phyloP scores from a whole-genome alignment of 1,140 invertebrate species.

The Linepithema humile region DNA sequence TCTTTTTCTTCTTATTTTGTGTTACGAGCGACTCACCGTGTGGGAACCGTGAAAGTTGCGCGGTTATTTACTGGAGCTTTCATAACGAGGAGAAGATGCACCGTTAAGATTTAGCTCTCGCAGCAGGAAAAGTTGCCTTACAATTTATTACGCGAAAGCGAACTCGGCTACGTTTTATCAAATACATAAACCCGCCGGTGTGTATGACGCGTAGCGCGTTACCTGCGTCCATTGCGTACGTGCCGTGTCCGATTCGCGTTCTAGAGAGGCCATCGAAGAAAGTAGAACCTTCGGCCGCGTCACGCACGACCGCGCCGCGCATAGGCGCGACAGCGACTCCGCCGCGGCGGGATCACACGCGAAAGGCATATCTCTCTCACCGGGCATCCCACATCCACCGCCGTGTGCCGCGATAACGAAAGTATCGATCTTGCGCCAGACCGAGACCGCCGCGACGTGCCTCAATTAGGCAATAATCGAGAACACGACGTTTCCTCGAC shows the following conservation, averaged over 20 bases:
- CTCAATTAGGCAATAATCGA: slow-evolving; percentile 28
- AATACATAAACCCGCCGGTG: slow-evolving; percentile 1
- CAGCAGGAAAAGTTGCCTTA: slow-evolving; percentile 30
- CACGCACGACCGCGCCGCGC: slow-evolving; percentile 39
- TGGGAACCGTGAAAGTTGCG: slow-evolving; percentile 39
- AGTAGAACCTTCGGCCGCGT: slow-evolving; percentile 50
- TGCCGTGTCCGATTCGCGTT: background rate
- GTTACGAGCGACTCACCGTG: background rate
- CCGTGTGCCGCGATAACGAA: slow-evolving; percentile 38
- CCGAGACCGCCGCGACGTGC: background rate
- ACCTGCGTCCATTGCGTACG: background rate
- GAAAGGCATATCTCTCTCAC: slow-evolving; percentile 11
- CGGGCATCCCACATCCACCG: slow-evolving; percentile 11
- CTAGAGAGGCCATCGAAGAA: slow-evolving; percentile 44
- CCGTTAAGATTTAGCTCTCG: slow-evolving; percentile 43
- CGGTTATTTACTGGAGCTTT: slow-evolving; percentile 1
- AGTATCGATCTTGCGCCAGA: slow-evolving; percentile 17
- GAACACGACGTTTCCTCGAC: slow-evolving; percentile 14
- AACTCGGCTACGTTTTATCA: slow-evolving; percentile 35
- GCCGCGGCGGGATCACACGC: slow-evolving; percentile 16
- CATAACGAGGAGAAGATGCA: slow-evolving; percentile 12
- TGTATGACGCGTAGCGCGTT: background rate
- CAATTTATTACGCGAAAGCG: slow-evolving; percentile 50
- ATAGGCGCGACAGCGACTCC: slow-evolving; percentile 6
- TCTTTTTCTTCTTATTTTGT: too few species aligned